Conservation (phyloP, 2,113 vertebrate genomes). For the Zosterops hypoxanthus region DNA sequence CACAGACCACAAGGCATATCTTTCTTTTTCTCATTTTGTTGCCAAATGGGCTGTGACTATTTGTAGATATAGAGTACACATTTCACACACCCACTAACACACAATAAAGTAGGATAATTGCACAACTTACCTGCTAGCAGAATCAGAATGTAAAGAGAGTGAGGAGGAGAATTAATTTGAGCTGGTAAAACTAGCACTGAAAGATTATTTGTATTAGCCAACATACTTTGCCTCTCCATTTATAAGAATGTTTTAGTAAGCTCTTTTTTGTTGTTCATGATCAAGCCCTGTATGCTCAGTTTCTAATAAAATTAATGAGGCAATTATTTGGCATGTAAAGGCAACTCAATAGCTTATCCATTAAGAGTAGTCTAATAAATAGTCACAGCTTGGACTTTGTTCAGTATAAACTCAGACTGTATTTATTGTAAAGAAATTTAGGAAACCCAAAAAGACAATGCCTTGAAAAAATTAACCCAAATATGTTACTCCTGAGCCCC, state of each 20-base stretch:
- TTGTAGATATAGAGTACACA: background rate
- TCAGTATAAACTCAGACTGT: background rate
- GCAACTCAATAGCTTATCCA: background rate
- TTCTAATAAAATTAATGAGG: background rate
- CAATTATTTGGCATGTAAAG: background rate
- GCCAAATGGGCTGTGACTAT: background rate
- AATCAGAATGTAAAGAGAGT: background rate
- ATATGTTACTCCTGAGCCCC: background rate
- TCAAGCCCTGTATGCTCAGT: background rate
- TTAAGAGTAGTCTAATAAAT: background rate
- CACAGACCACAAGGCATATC: background rate
- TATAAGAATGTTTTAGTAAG: background rate
- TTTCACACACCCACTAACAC: background rate
- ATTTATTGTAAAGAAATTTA: background rate
- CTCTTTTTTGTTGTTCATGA: background rate
- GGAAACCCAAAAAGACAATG: background rate
- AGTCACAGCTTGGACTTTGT: background rate
- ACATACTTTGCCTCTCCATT: background rate
- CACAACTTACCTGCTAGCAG: background rate
- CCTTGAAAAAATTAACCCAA: background rate
- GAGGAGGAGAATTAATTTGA: background rate
- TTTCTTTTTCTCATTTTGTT: conserved; percentile 12
- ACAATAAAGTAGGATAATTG: background rate
- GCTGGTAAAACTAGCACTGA: background rate
- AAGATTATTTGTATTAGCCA: background rate